Conservation (phyloP, 2,888 invertebrate species). For the Dicyrtomina minuta region DNA sequence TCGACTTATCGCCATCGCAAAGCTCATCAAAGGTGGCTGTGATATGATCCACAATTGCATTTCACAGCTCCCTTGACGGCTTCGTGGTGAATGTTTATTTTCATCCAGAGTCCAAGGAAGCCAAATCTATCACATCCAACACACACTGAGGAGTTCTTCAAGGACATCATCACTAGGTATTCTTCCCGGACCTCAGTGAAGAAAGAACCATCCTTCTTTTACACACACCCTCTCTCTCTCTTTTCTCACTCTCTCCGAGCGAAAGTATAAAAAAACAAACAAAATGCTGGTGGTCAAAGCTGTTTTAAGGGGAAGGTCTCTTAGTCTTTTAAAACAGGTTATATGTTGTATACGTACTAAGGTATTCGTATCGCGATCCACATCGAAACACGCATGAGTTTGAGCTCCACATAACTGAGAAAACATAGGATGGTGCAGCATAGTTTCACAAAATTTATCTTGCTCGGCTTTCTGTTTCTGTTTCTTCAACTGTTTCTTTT, state of each 20-base stretch:
- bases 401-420: too few species aligned
- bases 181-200: constrained; percentile 9
- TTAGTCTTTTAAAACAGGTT: too few species aligned
- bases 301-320: too few species aligned
- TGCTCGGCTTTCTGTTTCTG: background rate
- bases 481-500: background rate
- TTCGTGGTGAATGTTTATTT: constrained; percentile 35
- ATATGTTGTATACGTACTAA: too few species aligned
- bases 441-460: too few species aligned
- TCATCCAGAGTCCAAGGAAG: background rate
- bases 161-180: constrained; percentile 15
- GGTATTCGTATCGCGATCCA: too few species aligned
- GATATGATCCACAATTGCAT: constrained; percentile 74
- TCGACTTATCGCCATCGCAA: constrained; percentile 57
- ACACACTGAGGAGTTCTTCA: background rate
- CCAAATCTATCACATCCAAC: background rate
- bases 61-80: constrained; percentile 86
- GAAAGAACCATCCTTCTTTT: background rate
- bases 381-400: too few species aligned
- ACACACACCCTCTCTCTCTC: background rate
- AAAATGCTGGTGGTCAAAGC: too few species aligned
- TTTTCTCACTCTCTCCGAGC: too few species aligned
- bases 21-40: constrained; percentile 97
- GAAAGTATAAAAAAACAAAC: too few species aligned
- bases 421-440: too few species aligned